phyloP scores from a whole-genome alignment of 2,888 invertebrate species.

The Kuschelorhynchus macadamiae region DNA sequence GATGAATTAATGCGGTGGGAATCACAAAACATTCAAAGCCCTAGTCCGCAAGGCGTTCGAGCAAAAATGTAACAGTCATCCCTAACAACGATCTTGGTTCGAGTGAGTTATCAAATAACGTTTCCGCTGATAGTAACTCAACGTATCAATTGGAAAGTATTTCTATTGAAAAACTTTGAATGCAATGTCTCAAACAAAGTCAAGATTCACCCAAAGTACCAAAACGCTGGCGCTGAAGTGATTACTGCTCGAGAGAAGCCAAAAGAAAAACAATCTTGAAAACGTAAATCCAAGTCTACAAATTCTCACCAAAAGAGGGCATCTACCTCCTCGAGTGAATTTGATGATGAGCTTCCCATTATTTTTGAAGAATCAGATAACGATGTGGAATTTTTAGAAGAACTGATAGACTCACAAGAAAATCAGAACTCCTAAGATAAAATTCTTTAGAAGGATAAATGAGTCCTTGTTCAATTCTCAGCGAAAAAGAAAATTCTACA shows the following conservation, averaged over 20 bases:
- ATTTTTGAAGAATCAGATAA: constrained; percentile 13
- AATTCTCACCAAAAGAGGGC: too few species aligned
- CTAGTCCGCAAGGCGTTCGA: constrained; percentile 1
- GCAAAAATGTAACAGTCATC: constrained; percentile 8
- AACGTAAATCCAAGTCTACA: constrained; percentile 8
- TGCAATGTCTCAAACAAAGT: constrained; percentile 11
- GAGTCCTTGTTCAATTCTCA: constrained; percentile 32
- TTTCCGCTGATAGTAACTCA: constrained; percentile 16
- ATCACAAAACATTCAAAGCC: constrained; percentile 11
- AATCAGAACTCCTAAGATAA: constrained; percentile 10
- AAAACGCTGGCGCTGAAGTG: constrained; percentile 15
- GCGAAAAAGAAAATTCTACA: constrained; percentile 29
- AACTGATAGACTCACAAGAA: constrained; percentile 17
- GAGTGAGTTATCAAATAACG: constrained; percentile 11
- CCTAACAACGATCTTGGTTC: constrained; percentile 9
- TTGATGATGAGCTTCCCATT: constrained; percentile 13
- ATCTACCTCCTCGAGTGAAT: constrained; percentile 18
- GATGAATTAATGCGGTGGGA: constrained; percentile 24
- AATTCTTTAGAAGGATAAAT: constrained; percentile 11
- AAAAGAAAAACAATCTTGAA: constrained; percentile 5
- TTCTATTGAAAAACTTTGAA: constrained; percentile 9
- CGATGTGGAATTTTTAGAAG: constrained; percentile 8
- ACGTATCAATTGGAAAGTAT: constrained; percentile 13
- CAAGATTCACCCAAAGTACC: constrained; percentile 10
- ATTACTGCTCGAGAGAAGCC: constrained; percentile 13